These are phyloP conservation scores for Globia sparganii DNA, from an alignment of 2,888 invertebrate genomes.

Conservation along the genomic window DNA sequence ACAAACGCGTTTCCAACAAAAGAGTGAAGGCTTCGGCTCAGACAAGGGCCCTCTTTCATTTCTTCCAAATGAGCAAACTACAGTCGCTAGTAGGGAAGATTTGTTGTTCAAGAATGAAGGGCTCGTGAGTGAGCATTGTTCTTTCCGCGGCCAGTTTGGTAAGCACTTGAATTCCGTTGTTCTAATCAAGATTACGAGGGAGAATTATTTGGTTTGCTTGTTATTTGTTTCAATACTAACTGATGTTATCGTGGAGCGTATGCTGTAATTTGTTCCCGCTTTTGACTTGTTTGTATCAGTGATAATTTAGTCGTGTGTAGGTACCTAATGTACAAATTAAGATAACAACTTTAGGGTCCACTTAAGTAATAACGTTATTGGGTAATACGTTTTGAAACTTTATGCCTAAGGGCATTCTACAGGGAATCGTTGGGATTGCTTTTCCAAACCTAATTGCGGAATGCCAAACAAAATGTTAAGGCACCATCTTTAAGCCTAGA, in stretches of 20 bases:
- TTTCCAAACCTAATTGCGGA: slow-evolving; percentile 14
- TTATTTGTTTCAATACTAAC: slow-evolving; percentile 68
- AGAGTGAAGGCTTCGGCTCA: slow-evolving; percentile 81
- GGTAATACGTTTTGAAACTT: slow-evolving; percentile 30
- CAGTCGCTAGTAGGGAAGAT: slow-evolving; percentile 85
- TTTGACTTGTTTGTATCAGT: slow-evolving; percentile 44
- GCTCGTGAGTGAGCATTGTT: slow-evolving; percentile 86
- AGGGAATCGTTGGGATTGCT: slow-evolving; percentile 37
- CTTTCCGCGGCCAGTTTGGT: slow-evolving; percentile 83
- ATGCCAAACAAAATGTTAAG: slow-evolving; percentile 1
- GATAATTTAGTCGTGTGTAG: slow-evolving; percentile 42
- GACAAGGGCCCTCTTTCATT: slow-evolving; percentile 86
- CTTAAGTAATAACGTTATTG: slow-evolving; percentile 37
- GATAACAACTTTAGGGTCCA: slow-evolving; percentile 42
- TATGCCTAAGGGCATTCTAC: slow-evolving; percentile 14
- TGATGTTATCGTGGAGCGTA: slow-evolving; percentile 57
- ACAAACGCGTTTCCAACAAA: slow-evolving; percentile 88
- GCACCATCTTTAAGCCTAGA: background rate
- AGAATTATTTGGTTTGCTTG: slow-evolving; percentile 71
- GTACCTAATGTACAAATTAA: slow-evolving; percentile 42
- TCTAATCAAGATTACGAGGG: slow-evolving; percentile 84
- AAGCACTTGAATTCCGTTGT: slow-evolving; percentile 86
- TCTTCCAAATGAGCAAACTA: slow-evolving; percentile 90
- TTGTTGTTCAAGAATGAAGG: slow-evolving; percentile 87
- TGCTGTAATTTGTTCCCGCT: slow-evolving; percentile 48